A percentile compares a stretch with the other conserved stretches of the same genome.
phyloP scores from a whole-genome alignment of 1,140 invertebrate genomes.

The Cydia strobilella region DNA sequence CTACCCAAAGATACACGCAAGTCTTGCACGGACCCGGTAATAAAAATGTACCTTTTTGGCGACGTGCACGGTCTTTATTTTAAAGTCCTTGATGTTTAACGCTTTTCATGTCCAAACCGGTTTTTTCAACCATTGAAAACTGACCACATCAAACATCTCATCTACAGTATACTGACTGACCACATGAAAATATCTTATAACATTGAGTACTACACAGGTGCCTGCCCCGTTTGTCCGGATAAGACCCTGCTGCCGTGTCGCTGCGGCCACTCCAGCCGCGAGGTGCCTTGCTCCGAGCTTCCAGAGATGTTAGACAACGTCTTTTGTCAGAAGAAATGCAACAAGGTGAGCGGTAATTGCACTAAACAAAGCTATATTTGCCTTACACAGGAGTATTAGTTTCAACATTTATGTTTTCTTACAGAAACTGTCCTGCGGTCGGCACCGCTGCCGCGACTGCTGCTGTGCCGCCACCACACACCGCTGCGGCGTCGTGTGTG shows the following conservation, averaged over 20 bases:
- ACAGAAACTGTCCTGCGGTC: constrained; percentile 90
- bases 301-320: constrained; percentile 86
- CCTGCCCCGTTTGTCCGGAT: constrained; percentile 91
- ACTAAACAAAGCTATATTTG: too few species aligned
- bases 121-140: too few species aligned
- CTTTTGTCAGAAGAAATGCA: constrained; percentile 93
- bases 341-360: constrained; percentile 89
- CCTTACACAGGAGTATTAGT: too few species aligned
- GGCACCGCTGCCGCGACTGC: constrained; percentile 92
- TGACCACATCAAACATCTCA: too few species aligned
- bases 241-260: constrained; percentile 90
- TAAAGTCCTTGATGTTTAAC: too few species aligned
- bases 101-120: background rate
- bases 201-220: constrained; percentile 68
- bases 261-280: constrained; percentile 93
- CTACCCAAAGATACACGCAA: too few species aligned
- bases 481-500: constrained; percentile 91
- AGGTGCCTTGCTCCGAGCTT: constrained; percentile 89
- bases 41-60: too few species aligned
- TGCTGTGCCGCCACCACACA: constrained; percentile 94
- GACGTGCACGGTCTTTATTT: too few species aligned
- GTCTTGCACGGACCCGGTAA: too few species aligned
- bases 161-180: too few species aligned
- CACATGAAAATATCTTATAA: too few species aligned
- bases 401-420: too few species aligned